phyloP scores from a whole-genome alignment of 2,797 vertebrate genomes.

The Phoebastria nigripes region DNA sequence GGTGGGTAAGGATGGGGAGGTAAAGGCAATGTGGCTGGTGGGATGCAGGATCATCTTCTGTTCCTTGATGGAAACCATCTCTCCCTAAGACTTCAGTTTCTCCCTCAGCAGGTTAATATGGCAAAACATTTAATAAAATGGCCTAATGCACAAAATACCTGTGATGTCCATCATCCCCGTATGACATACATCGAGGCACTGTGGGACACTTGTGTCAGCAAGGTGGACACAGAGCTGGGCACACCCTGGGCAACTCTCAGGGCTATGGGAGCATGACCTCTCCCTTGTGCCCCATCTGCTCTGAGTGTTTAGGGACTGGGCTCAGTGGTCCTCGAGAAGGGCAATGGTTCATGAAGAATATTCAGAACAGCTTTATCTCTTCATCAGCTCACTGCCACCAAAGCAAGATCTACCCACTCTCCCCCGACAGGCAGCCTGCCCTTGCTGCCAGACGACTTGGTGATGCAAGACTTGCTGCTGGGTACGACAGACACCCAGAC shows the following conservation, averaged over 20 bases:
- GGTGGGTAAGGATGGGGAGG: not conserved
- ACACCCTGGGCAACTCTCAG: not conserved
- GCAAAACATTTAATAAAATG: not conserved
- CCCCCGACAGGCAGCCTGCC: not conserved
- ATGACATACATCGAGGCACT: rapidly evolving
- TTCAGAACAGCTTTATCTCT: not conserved
- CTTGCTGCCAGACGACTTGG: not conserved
- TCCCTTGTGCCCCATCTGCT: no score
- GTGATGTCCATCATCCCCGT: rapidly evolving
- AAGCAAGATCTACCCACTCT: not conserved
- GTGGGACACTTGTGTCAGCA: rapidly evolving
- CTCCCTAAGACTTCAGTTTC: not conserved
- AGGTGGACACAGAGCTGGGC: not conserved
- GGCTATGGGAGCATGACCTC: rapidly evolving
- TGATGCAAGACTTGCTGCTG: not conserved
- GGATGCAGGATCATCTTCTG: not conserved
- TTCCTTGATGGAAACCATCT: not conserved
- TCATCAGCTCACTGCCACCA: not conserved
- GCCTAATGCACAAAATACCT: not conserved
- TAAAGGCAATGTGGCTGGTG: not conserved
- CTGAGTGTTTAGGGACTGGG: not conserved
- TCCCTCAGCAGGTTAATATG: not conserved
- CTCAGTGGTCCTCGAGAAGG: not conserved
- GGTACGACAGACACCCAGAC: not conserved
- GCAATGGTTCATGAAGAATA: not conserved